Evolutionary conservation across 2,113 vertebrate species (phyloP).

Genomic region (Malurus elegans): DNA sequence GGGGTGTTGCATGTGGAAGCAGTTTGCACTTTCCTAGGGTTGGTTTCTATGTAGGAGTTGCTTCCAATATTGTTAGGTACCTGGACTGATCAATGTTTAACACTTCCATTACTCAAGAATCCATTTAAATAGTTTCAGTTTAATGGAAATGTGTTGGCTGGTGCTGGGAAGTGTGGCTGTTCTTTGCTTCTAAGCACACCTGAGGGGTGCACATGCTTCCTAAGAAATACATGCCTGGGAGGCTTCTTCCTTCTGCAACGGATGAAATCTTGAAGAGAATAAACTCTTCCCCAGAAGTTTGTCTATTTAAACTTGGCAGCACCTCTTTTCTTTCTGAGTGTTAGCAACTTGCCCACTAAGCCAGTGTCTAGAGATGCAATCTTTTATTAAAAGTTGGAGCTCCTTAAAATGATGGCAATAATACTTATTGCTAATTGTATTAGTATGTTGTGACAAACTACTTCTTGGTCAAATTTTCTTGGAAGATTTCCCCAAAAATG

Average conservation of each 20-base stretch:
- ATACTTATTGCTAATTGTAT: not conserved
- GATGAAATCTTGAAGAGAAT: not conserved
- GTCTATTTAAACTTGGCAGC: not conserved
- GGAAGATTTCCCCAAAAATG: not conserved
- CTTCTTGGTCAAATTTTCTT: not conserved
- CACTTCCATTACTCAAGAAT: not conserved
- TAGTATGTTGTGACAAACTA: not conserved
- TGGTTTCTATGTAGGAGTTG: not conserved
- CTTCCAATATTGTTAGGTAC: not conserved
- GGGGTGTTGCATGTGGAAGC: not conserved
- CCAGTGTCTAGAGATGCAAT: not conserved
- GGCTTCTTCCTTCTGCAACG: not conserved
- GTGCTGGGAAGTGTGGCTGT: not conserved
- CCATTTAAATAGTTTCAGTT: not conserved
- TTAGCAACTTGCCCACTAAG: constrained; percentile 12
- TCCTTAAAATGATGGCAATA: constrained; percentile 7
- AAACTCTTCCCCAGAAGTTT: not conserved
- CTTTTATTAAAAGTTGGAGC: not conserved
- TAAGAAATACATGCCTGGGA: not conserved
- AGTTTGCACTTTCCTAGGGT: not conserved
- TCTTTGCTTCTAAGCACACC: not conserved
- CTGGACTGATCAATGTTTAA: not conserved
- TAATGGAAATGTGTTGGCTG: not conserved
- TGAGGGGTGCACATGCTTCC: not conserved
- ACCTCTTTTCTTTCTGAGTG: not conserved